Evolutionary conservation across 2,113 vertebrate species (phyloP), one percentile per base, ranked within the genome.

Genomic region (Taurulus bubalis): DNA sequence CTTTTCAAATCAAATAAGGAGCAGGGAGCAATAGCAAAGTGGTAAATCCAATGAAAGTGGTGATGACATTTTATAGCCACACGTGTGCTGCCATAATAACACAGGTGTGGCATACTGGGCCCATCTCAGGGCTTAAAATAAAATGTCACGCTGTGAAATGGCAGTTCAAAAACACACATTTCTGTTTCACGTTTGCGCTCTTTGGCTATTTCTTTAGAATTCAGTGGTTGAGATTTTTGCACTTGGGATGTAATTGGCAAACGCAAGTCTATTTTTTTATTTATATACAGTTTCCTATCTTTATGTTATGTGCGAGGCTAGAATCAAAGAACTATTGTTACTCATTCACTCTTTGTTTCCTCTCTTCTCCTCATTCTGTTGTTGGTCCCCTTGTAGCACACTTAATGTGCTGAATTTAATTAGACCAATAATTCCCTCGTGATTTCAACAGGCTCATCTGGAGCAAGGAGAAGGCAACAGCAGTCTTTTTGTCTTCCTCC

Each of bases 341-440:
- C 34, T 64, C 6, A 24, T 24, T 38, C 45, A 38, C 16, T 63
- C 30, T 6, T n/a, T 30, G 34, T 30, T 40, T 63, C 74, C 22
- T 71, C 7, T 62, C 72, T 16, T 16, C 45, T 47, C 9, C 45
- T 63, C 45, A 42, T 53, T 9, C 30, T 56, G 38, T 73, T 72
- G 40, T 60, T 62, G 12, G 26, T 75, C 38, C 36, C 38, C 80
- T 73, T 66, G 55, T 83, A 79, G 70, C 76, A 84, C 80, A 82
- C 60, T 77, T 38, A 51, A 85, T 90, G 83, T 85, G 75, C 87
- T 89, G 80, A 85, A 93, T 93, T 91, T 91, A 94, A 93, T 92
- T 94, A 92, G 86, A 90, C 70, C 90, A 89, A 85, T 87, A 90
- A 87, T 67, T 92, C 92, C 90, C 89, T 81, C 63, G 55, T 92